phyloP scores from a whole-genome alignment of 2,888 invertebrate genomes.

The Flexamia atlantica region DNA sequence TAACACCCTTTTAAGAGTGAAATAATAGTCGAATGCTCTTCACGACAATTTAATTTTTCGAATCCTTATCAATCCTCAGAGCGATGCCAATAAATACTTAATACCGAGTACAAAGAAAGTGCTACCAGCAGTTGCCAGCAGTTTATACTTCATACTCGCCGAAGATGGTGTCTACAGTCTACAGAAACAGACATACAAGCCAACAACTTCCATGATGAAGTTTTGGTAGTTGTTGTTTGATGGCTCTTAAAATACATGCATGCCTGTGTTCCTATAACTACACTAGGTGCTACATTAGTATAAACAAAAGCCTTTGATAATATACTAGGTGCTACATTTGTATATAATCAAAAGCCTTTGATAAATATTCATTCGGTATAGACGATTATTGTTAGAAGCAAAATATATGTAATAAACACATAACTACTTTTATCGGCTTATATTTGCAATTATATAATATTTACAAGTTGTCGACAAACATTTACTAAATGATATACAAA shows the following conservation, averaged over 20 bases:
- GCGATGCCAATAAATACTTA: not conserved
- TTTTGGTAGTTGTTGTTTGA: not conserved
- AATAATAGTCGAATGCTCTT: slow-evolving; percentile 1
- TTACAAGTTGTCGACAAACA: slow-evolving; percentile 18
- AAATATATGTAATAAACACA: slow-evolving; percentile 14
- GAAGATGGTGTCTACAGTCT: not conserved
- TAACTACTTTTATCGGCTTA: slow-evolving; percentile 7
- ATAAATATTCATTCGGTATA: slow-evolving; percentile 8
- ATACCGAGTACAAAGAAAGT: not conserved
- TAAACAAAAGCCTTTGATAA: not conserved
- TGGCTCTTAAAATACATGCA: not conserved
- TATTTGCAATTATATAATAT: slow-evolving; percentile 11
- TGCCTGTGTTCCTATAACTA: slow-evolving; percentile 13
- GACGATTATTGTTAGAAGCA: not conserved
- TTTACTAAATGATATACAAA: slow-evolving; percentile 21
- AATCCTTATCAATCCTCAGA: not conserved
- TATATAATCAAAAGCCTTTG: not conserved
- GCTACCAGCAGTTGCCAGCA: not conserved
- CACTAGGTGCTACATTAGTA: slow-evolving; percentile 3
- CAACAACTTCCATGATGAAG: not conserved
- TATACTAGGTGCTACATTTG: not conserved
- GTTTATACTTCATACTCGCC: not conserved
- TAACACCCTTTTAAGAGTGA: not conserved
- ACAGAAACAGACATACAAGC: not conserved
- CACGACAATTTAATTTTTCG: not conserved